These are phyloP conservation scores for Xenopus borealis DNA, from an alignment of 2,113 vertebrate species.

Conservation along the genomic window DNA sequence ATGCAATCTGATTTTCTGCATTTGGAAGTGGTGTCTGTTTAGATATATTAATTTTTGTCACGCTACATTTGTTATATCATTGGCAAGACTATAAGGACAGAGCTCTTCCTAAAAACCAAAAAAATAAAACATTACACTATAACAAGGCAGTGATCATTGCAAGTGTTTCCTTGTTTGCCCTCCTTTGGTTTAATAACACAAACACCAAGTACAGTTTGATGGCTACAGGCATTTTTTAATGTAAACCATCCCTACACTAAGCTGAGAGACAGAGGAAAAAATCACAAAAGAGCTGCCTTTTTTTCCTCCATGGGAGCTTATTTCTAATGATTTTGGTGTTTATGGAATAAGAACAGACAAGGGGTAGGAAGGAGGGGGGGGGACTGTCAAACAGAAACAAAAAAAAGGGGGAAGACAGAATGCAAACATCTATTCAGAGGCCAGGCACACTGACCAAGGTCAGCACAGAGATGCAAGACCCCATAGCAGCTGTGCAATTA, in stretches of 20 bases:
- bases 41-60: too few species aligned
- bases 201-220: not conserved
- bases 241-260: not conserved
- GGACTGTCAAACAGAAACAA: constrained; percentile 61
- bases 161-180: too few species aligned
- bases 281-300: constrained; percentile 22
- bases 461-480: constrained; percentile 57
- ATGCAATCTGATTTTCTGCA: too few species aligned
- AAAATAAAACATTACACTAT: too few species aligned
- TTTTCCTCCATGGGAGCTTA: constrained; percentile 24
- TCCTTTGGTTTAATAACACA: too few species aligned
- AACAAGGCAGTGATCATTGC: too few species aligned
- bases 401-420: constrained; percentile 68
- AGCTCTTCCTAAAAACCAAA: too few species aligned
- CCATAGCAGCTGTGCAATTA: constrained; percentile 67
- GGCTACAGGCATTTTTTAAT: constrained; percentile 4
- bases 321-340: not conserved
- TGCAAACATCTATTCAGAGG: constrained; percentile 59
- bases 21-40: too few species aligned
- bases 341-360: constrained; percentile 47
- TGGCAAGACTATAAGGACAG: too few species aligned
- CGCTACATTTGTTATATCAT: too few species aligned
- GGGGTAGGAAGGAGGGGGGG: constrained; percentile 37
- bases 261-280: constrained; percentile 14
- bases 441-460: constrained; percentile 62